Base-by-base conservation (phyloP, 35 echinoderm and acorn worm species). In the Ptychodera flava region DNA sequence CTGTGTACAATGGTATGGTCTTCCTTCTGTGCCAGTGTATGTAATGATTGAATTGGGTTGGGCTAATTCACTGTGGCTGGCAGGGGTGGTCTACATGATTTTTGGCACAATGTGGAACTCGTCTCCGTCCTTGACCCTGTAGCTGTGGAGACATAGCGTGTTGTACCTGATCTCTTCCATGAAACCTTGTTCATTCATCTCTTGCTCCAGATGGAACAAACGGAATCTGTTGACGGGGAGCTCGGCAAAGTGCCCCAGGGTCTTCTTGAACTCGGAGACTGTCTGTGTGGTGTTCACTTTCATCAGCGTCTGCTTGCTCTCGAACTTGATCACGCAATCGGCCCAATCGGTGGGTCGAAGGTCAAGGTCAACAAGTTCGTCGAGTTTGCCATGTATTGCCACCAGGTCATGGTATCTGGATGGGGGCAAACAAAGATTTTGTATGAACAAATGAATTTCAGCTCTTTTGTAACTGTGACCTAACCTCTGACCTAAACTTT, bases 391-490 rank as follows among this genome's bases (percentile, higher is more conserved):
- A 36, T 84, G 77, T 1, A 45, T 77, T 16, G 1, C 33, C n/a
- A 90, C 28, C 30, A 90, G 81, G 29, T 84, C 88, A 34, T 90
- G 80, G 81, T 90, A 90, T 76, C 88, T 90, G 88, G 0, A 89
- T 29, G 45, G 33, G 38, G 16, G 22, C 37, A 82, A 84, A 36
- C 27, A 16, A 1, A 1, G 36, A 35, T 35, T 0, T 28, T 35
- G 31, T 34, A 27, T 12, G 37, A 88, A 81, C 30, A 33, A 16
- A 0, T 1, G 34, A 81, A 22, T 32, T 32, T 30, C 16, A 81
- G 80, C 34, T 16, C 16, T 81, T 32, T 81, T 81, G 15, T 0
- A 15, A 32, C 30, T 36, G 33, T 37, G 15, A 33, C 14, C 1
- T 37, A 84, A 84, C 36, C 16, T 31, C n/a, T 0, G 16, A 28